A percentile compares a stretch with the other conserved stretches of the same genome.
Conservation (phyloP, 2,113 vertebrate genomes). For the Cisticola juncidis region DNA sequence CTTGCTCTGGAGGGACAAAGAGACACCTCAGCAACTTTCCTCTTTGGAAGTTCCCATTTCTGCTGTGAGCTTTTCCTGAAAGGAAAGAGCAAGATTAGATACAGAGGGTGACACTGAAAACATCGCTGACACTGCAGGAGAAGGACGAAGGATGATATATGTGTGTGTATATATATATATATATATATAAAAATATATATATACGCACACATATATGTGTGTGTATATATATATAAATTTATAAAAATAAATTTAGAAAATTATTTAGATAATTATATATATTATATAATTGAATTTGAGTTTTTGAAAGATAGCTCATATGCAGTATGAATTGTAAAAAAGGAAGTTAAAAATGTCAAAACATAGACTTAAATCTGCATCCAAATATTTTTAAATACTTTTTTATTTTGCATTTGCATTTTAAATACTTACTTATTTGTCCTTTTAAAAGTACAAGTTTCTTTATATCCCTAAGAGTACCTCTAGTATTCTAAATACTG, state of each 20-base stretch:
- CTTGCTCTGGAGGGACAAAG: not conserved
- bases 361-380: not conserved
- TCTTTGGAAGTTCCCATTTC: not conserved
- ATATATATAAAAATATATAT: not conserved
- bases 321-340: not conserved
- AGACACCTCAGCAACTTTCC: not conserved
- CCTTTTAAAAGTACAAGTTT: not conserved
- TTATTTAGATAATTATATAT: no score
- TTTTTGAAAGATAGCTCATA: not conserved
- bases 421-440: not conserved
- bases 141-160: not conserved
- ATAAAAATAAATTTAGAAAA: not conserved
- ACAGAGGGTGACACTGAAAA: not conserved
- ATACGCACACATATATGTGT: no score
- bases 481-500: not conserved
- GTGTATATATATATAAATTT: fast-evolving
- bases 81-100: not conserved
- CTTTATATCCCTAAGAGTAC: not conserved
- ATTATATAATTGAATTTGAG: not conserved
- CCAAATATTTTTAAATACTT: not conserved
- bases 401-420: not conserved
- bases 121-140: not conserved
- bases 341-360: not conserved
- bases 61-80: not conserved
- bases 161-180: not conserved